A percentile compares a stretch with the other conserved stretches of the same genome.
phyloP scores from a whole-genome alignment of 2,888 invertebrate species.

The Syrista parreyssii region DNA sequence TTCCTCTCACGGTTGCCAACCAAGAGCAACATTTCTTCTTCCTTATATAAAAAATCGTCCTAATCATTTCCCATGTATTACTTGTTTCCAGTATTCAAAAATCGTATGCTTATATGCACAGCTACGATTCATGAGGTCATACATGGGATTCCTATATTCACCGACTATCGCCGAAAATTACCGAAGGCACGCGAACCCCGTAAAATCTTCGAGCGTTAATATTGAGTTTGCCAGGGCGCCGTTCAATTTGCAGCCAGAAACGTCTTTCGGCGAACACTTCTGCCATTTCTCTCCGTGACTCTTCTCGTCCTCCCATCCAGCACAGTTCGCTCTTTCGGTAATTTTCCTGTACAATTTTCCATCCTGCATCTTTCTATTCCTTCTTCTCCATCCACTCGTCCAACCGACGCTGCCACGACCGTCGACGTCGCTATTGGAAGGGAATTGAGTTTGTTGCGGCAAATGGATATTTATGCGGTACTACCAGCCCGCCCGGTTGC shows the following conservation, averaged over 20 bases:
- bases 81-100: neutral
- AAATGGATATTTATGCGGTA: conserved; percentile 43
- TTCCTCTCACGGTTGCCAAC: neutral
- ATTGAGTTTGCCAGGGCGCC: conserved; percentile 4
- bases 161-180: neutral
- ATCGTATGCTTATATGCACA: neutral
- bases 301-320: neutral
- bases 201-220: conserved; percentile 21
- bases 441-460: conserved; percentile 40
- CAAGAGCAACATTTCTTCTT: neutral
- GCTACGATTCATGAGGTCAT: neutral
- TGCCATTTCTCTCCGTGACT: neutral
- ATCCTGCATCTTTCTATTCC: conserved; percentile 5
- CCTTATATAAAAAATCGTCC: neutral
- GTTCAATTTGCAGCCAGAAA: conserved; percentile 21
- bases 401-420: neutral
- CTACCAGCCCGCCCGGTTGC: conserved; percentile 8
- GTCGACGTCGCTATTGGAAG: conserved; percentile 22
- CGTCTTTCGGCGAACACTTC: conserved; percentile 6
- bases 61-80: neutral
- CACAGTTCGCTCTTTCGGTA: conserved; percentile 11
- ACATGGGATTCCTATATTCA: conserved; percentile 2
- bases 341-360: conserved; percentile 34
- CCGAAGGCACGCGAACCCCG: conserved; percentile 3
- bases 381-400: neutral